Evolutionary conservation across 2,113 vertebrate species (phyloP).

Genomic region (Marmota monax): DNA sequence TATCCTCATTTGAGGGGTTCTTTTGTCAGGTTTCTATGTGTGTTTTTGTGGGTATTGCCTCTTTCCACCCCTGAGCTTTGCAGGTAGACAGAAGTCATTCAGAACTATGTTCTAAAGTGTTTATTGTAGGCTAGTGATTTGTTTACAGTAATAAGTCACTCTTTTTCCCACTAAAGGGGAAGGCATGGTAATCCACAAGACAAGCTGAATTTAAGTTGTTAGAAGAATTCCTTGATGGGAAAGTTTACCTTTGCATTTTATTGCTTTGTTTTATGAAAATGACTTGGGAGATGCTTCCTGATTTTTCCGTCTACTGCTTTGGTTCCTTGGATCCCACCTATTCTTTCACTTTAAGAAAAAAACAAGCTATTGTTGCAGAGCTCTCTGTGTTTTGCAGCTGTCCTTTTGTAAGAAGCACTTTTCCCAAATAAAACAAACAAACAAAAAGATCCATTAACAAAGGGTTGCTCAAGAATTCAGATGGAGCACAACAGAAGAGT

Average conservation of each 20-base stretch:
- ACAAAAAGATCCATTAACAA: neutral
- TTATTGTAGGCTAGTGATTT: neutral
- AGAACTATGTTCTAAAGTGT: neutral
- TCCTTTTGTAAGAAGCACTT: constrained; percentile 91
- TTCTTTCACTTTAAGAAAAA: constrained; percentile 86
- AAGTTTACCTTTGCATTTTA: constrained; percentile 85
- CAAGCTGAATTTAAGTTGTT: constrained; percentile 69
- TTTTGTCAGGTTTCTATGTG: neutral
- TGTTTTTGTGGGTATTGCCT: constrained; percentile 51
- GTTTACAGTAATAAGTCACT: neutral
- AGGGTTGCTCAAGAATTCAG: neutral
- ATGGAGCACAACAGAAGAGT: neutral
- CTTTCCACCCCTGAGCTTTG: neutral
- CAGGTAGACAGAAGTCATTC: constrained; percentile 24
- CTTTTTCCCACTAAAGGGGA: constrained; percentile 31
- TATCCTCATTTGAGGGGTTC: constrained; percentile 59
- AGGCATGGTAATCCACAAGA: neutral
- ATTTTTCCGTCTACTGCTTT: constrained; percentile 84
- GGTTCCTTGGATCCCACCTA: constrained; percentile 83
- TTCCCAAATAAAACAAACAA: constrained; percentile 89
- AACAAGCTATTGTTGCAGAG: constrained; percentile 86
- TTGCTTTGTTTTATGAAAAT: constrained; percentile 82
- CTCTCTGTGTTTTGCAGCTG: constrained; percentile 90
- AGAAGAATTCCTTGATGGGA: constrained; percentile 77
- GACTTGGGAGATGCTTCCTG: constrained; percentile 84